Evolutionary conservation across 2,113 vertebrate genomes (phyloP).

Genomic region (Equus przewalskii): DNA sequence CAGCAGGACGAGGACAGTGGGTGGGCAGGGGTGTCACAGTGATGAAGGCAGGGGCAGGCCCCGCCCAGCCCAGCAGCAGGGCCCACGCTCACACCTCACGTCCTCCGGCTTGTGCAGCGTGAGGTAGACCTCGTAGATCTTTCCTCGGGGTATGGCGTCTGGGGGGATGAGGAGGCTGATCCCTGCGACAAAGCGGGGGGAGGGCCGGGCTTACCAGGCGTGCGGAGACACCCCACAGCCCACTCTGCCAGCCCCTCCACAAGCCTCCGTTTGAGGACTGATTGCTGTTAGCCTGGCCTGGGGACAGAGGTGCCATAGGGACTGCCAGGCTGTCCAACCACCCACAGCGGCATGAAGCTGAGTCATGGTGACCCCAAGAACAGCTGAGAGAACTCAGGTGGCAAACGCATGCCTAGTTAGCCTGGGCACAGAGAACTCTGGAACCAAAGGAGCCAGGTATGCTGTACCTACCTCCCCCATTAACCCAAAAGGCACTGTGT

Average conservation of each 20-base stretch:
- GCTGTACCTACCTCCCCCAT: background rate
- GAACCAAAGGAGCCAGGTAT: too few species aligned
- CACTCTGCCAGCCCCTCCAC: background rate
- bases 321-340: background rate
- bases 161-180: slow-evolving; percentile 99
- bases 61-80: background rate
- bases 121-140: slow-evolving; percentile 99
- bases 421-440: background rate
- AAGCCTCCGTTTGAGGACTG: background rate
- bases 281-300: background rate
- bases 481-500: background rate
- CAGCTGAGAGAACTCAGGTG: background rate
- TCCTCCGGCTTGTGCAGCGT: slow-evolving; percentile 98
- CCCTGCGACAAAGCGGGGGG: slow-evolving; percentile 81
- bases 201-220: background rate
- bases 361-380: background rate
- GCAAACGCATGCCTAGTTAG: background rate
- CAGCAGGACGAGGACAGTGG: background rate
- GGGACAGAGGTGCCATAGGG: background rate
- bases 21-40: background rate
- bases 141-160: slow-evolving; percentile 98
- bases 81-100: slow-evolving; percentile 94
- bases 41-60: background rate
- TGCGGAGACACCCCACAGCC: background rate
- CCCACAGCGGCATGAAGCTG: background rate